Evolutionary conservation across 1,140 invertebrate genomes (phyloP), one percentile per base, ranked within the genome.

Genomic region (Pararge aegeria): DNA sequence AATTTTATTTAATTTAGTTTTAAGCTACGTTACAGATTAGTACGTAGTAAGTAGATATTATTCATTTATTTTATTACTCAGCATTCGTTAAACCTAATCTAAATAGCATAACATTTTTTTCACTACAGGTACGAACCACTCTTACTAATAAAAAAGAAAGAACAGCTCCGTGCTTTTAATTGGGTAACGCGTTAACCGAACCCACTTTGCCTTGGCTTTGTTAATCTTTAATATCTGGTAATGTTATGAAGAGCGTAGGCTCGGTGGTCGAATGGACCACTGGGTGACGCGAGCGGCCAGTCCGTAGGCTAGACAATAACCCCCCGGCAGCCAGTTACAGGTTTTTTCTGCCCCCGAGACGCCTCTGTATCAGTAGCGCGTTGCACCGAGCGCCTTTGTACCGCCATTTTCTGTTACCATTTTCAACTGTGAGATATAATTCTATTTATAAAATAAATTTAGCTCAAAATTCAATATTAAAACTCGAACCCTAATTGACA

Each of bases 241-340:
- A 7, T 61, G 46, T 30, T 61, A n/a, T 59, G 62, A 54, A 66
- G 64, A 50, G 52, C 59, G 59, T 55, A 51, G 40, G 59, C 59
- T 55, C 49, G 68, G 61, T 75, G 71, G 68, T 74, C 58, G 29
- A 24, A 71, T 51, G 49, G 51, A 66, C 66, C 68, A 70, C 62
- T 65, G 66, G 62, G 58, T 54, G 66, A 67, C 68, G 70, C 83
- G 81, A 70, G 80, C 84, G 82, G 79, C 82, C 44, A 70, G 75
- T 75, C 78, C 81, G 68, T 83, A 81, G 76, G 75, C 70, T 70
- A 76, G 76, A 78, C 77, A 83, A 83, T 86, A 86, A 87, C 78
- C 81, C 87, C 87, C 84, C 87, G 87, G 82, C 83, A 89, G 87
- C 81, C 84, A 89, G 79, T 89, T 89, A 62, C 87, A 89, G 87